These are phyloP conservation scores for Eupsilia transversa DNA, from an alignment of 2,888 invertebrate genomes.

Conservation along the genomic window DNA sequence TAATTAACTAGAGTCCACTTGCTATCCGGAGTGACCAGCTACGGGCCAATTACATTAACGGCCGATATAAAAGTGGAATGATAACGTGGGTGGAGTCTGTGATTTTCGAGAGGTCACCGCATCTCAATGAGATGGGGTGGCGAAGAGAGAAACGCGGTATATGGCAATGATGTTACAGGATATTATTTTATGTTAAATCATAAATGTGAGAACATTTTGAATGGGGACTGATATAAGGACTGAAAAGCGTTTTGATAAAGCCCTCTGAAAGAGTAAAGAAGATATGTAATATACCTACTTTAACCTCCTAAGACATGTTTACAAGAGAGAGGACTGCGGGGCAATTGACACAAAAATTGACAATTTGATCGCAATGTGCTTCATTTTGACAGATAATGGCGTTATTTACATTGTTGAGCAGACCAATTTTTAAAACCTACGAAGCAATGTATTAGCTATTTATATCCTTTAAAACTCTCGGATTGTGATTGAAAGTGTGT, in stretches of 20 bases:
- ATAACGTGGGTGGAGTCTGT: constrained; percentile 78
- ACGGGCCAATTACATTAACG: constrained; percentile 83
- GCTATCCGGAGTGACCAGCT: constrained; percentile 44
- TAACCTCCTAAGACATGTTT: not conserved
- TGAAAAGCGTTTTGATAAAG: not conserved
- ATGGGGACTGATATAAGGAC: not conserved
- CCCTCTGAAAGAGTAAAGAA: not conserved
- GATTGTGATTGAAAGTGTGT: too few species aligned
- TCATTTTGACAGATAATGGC: too few species aligned
- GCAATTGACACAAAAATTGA: too few species aligned
- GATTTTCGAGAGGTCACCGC: constrained; percentile 84
- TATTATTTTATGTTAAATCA: constrained; percentile 23
- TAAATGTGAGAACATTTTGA: not conserved
- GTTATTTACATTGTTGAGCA: too few species aligned
- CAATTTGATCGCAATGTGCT: too few species aligned
- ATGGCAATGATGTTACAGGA: constrained; percentile 24
- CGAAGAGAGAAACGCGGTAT: constrained; percentile 49
- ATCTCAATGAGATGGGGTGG: constrained; percentile 80
- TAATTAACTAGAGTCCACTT: constrained; percentile 64
- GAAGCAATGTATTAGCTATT: too few species aligned
- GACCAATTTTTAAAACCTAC: too few species aligned
- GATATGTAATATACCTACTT: too few species aligned
- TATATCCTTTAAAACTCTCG: too few species aligned
- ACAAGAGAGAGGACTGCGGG: not conserved
- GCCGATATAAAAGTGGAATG: constrained; percentile 80